A percentile compares a stretch with the other conserved stretches of the same genome.
phyloP scores from a whole-genome alignment of 2,113 vertebrate species.

The Saguinus midas region DNA sequence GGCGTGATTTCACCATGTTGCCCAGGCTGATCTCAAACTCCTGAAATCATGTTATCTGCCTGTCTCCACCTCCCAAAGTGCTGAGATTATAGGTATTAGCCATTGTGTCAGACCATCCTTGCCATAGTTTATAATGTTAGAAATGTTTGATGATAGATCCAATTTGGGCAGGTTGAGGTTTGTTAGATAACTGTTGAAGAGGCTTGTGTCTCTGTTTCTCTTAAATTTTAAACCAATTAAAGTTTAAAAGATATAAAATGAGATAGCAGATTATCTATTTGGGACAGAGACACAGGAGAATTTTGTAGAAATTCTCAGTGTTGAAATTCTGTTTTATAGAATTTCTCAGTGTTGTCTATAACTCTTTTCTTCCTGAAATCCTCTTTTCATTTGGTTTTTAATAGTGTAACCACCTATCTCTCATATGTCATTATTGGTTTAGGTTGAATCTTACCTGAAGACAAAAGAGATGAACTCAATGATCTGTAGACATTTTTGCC shows the following conservation, averaged over 20 bases:
- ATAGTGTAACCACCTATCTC: neutral
- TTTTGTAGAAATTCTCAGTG: too few species aligned
- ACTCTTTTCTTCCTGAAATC: neutral
- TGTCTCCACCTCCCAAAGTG: too few species aligned
- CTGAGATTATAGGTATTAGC: too few species aligned
- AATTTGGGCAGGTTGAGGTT: neutral
- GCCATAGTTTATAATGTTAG: constrained; percentile 3
- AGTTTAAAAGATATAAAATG: constrained; percentile 2
- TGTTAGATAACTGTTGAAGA: neutral
- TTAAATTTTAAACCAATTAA: constrained; percentile 25
- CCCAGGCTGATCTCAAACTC: too few species aligned
- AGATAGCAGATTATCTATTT: neutral
- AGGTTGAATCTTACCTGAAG: constrained; percentile 10
- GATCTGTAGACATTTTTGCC: neutral
- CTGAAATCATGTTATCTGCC: too few species aligned
- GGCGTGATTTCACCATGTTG: too few species aligned
- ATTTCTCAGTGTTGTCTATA: neutral
- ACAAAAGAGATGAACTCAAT: neutral
- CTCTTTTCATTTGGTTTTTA: constrained; percentile 20
- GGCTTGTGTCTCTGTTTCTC: neutral
- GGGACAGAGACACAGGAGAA: neutral
- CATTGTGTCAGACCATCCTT: too few species aligned
- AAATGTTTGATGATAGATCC: neutral
- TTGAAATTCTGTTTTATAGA: neutral
- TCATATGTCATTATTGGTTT: neutral